phyloP scores from a whole-genome alignment of 2,888 invertebrate genomes.

The Crossocerus cetratus region DNA sequence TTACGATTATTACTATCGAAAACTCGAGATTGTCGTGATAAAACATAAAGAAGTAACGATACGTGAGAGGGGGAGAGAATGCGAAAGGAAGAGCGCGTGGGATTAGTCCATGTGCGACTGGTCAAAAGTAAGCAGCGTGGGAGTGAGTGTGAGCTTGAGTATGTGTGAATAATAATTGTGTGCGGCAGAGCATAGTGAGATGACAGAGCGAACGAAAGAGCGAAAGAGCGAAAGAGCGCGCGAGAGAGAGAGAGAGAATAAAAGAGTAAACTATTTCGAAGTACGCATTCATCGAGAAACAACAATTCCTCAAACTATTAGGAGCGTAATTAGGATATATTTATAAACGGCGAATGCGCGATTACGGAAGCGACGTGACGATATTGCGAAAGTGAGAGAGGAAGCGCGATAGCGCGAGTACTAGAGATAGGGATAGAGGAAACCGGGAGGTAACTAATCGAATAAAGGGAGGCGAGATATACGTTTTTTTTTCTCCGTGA shows the following conservation, averaged over 20 bases:
- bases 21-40: constrained; percentile 74
- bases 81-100: constrained; percentile 39
- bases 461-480: constrained; percentile 20
- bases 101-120: constrained; percentile 22
- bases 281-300: constrained; percentile 58
- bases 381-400: constrained; percentile 26
- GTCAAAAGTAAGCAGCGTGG: constrained; percentile 12
- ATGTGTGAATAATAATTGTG: constrained; percentile 13
- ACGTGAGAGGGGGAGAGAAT: constrained; percentile 48
- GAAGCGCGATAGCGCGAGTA: constrained; percentile 4
- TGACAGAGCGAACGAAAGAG: constrained; percentile 40
- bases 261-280: constrained; percentile 41
- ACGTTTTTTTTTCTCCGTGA: constrained; percentile 39
- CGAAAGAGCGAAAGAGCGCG: constrained; percentile 35
- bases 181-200: neutral
- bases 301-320: constrained; percentile 71
- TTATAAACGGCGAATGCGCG: constrained; percentile 56
- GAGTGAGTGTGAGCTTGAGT: constrained; percentile 21
- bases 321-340: constrained; percentile 65
- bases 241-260: constrained; percentile 29
- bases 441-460: constrained; percentile 15
- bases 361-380: constrained; percentile 46
- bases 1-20: constrained; percentile 73
- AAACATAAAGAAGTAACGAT: constrained; percentile 51
- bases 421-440: constrained; percentile 29